A percentile compares a stretch with the other conserved stretches of the same genome.
These are phyloP conservation scores for Hestina assimilis DNA, from an alignment of 1,140 invertebrate species.

Conservation along the genomic window DNA sequence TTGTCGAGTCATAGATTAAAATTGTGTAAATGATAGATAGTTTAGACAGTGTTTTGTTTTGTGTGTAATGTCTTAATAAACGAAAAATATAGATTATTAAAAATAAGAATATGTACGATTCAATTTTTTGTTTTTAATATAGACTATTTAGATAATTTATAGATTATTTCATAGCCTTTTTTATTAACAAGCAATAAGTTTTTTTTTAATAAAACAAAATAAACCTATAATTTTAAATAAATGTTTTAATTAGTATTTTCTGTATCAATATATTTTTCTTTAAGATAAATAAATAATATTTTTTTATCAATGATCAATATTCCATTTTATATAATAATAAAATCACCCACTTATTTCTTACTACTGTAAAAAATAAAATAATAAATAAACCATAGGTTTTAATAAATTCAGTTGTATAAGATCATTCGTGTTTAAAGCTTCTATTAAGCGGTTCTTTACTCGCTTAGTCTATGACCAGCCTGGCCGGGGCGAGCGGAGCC, in stretches of 20 bases:
- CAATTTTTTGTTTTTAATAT: too few species aligned
- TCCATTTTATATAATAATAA: too few species aligned
- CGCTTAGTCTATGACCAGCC: constrained; percentile 52
- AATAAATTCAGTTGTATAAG: too few species aligned
- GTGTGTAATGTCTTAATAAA: neutral
- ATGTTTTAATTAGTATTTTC: neutral
- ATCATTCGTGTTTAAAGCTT: neutral
- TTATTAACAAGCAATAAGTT: neutral
- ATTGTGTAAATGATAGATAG: constrained; percentile 42
- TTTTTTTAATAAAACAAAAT: neutral
- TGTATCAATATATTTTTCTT: too few species aligned
- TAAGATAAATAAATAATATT: neutral
- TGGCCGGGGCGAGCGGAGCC: constrained; percentile 63
- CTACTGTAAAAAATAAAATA: too few species aligned
- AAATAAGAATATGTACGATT: neutral
- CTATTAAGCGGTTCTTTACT: constrained; percentile 20
- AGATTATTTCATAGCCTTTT: too few species aligned
- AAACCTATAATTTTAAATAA: neutral
- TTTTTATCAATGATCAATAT: too few species aligned
- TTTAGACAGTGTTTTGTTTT: neutral
- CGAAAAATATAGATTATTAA: neutral
- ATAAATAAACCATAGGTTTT: too few species aligned
- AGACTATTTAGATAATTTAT: too few species aligned
- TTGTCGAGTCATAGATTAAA: constrained; percentile 72
- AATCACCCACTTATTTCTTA: too few species aligned